Evolutionary conservation across 2,888 invertebrate genomes (phyloP), one percentile per base, ranked within the genome.

Genomic region (Falcaria lacertinaria): DNA sequence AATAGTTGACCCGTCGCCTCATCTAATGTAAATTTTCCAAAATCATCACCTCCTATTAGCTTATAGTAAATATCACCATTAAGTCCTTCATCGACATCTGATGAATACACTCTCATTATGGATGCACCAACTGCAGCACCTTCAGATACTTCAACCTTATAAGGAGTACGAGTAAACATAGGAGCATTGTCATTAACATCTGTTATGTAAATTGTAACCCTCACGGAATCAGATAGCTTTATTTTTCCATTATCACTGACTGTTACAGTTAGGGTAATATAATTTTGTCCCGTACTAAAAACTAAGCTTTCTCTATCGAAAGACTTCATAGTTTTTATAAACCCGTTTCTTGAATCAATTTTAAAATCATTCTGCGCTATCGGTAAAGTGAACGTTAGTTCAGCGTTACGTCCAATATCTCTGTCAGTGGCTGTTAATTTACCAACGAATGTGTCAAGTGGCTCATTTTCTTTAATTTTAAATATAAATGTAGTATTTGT

Each of bases 111-210:
- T 45, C 95, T 90, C 59, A 97, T 91, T 38, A 99, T 93, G 60
- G 95, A 95, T 16, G 96, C 95, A 1, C 95, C 96, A 0, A 93
- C 90, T 1, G 92, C 87, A 1, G 97, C 93, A 39, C 95, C 96
- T 89, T 99, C 99, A 0, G 95, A 95, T 39, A 98, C 93, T 66
- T 95, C 94, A n/a, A 97, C 95, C 75, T 93, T 93, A 74, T 98
- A 98, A 1, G 97, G 96, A 4, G 93, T 91, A 48, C 95, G 90
- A 37, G 94, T 89, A 80, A 98, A 98, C 65, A 94, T 92, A 1
- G 97, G 97, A 1, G 94, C 92, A 77, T 97, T 96, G 74, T 96
- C 98, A 80, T 98, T 98, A 28, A 97, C 95, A 84, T 98, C 98
- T 5, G 93, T 94, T 47, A 98, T 91, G 64, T 94, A 93, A 54